phyloP scores from a whole-genome alignment of 2,888 invertebrate species.

The Heliconius aoede region DNA sequence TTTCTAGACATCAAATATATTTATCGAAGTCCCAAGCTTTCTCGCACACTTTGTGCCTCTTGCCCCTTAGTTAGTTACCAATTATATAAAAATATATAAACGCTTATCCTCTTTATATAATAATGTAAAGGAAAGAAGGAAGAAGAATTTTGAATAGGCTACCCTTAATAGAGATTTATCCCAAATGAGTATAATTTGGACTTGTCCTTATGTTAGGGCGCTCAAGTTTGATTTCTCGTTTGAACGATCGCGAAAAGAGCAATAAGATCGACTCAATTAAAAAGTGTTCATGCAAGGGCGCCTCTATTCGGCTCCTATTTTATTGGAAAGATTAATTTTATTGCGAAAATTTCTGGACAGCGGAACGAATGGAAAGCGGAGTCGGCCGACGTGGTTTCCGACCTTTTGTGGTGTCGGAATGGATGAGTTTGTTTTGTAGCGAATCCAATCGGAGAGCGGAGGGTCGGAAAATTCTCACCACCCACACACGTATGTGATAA shows the following conservation, averaged over 20 bases:
- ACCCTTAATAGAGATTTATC: constrained; percentile 34
- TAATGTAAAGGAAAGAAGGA: constrained; percentile 40
- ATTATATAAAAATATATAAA: constrained; percentile 30
- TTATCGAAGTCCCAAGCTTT: constrained; percentile 8
- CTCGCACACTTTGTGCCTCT: too few species aligned
- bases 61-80: neutral
- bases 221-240: constrained; percentile 75
- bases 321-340: constrained; percentile 83
- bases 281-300: constrained; percentile 81
- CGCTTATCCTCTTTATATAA: constrained; percentile 33
- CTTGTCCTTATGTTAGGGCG: constrained; percentile 45
- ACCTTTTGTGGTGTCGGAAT: constrained; percentile 75
- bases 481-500: constrained; percentile 58
- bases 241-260: constrained; percentile 69
- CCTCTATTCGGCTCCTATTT: constrained; percentile 78
- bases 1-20: too few species aligned
- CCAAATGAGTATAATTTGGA: constrained; percentile 37
- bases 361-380: constrained; percentile 78
- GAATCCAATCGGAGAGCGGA: constrained; percentile 75
- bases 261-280: constrained; percentile 80
- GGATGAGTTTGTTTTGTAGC: constrained; percentile 68
- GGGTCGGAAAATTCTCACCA: constrained; percentile 59
- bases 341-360: constrained; percentile 82
- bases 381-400: constrained; percentile 64
- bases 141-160: constrained; percentile 44